Base-by-base conservation (phyloP, 2,113 vertebrate species). In the Empidonax traillii region DNA sequence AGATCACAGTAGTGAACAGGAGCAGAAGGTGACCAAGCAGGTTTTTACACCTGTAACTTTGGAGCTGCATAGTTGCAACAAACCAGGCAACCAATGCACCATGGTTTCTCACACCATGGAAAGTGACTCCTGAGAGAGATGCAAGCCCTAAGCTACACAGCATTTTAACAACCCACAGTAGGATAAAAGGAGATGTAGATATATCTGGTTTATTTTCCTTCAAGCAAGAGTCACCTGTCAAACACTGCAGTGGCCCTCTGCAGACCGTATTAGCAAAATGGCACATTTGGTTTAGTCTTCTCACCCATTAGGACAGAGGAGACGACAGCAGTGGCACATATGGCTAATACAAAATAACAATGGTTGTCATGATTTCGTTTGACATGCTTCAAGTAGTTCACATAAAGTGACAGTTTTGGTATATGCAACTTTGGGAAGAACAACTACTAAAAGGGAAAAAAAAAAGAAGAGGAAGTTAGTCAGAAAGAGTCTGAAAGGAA, bases 401-500 rank as follows among this genome's bases (percentile, higher is more conserved):
- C 16, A 73, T 59, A 30, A 91, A 76, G 24, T 55, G 78, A 84
- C 79, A 85, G 33, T 65, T 91, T 79, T 71, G 43, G 39, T 92
- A 94, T 51, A 74, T 61, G 55, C 39, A 85, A 59, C 67, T 96
- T 95, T 16, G 65, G 87, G 72, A 93, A 37, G 39, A 87, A 68
- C 37, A 74, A 78, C 27, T 84, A 84, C 7, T 68, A 82, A 65
- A 93, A 78, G 23, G 37, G 35, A 35, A 62, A 85, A 74, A 69
- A 63, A 85, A 66, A 85, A 56, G 12, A 73, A 56, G 25, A 61
- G 49, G 46, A 94, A 89, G 61, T 81, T 78, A 82, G 71, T 79
- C 71, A 92, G 78, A 91, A 91, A 83, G 67, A 41, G 53, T 41
- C 61, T 88, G 79, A 93, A 92, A 92, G 61, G 55, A 88, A 96